Base-by-base conservation (phyloP, 2,113 vertebrate genomes). In the Pheucticus melanocephalus region DNA sequence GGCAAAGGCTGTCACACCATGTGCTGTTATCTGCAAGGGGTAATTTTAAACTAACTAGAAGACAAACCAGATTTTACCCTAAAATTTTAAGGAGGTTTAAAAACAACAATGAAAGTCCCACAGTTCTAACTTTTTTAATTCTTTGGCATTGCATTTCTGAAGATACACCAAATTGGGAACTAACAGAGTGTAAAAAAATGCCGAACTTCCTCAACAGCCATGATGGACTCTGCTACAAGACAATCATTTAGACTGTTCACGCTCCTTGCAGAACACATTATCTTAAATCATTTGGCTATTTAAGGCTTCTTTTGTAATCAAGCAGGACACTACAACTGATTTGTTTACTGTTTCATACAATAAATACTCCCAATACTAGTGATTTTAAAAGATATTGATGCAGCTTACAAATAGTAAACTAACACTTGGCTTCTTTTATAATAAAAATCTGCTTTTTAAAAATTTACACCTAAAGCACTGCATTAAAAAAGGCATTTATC, bases 131-230 rank as follows among this genome's bases (percentile, higher is more conserved):
- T 25, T 82, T 31, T 31, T 48, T 2, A 66, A 14, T 78, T 78
- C 42, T 78, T 21, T 6, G 11, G 39, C 42, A 30, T 0, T 70
- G 39, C 24, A 24, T 27, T 86, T 50, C 47, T 31, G 27, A 57
- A 65, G 42, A 40, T 5, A 30, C 0, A 0, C 31, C 48, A 50
- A 64, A 64, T 8, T 8, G 0, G 1, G 57, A 85, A 33, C 35
- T 51, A 48, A 39, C 0, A 27, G n/a, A 47, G 13, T 9, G 31
- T 35, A 33, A 75, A 83, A 79, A 85, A 12, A 1, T 13, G 47
- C 31, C 10, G 0, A 69, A 33, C 39, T 57, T 79, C 48, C 57
- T 44, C 1, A 80, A 53, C 11, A 63, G 35, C 39, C 71, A 25
- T 2, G 1, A 56, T 4, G 7, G 40, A 30, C 33, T 40, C 22